phyloP scores from a whole-genome alignment of 1,140 invertebrate genomes.

The Neuroterus valhalla region DNA sequence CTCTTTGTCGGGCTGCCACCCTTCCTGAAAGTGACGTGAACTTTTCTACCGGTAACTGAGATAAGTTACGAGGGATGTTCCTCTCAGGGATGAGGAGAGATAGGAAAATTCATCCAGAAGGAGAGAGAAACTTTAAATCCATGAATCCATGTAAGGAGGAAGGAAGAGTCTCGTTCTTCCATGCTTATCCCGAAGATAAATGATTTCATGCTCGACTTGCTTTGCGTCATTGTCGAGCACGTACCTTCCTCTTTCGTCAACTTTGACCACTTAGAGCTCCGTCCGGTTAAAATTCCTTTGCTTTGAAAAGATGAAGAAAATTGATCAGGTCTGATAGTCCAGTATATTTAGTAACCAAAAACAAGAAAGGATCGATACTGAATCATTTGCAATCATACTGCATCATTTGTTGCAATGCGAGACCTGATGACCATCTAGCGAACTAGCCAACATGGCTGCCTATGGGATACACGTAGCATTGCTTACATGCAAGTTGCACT shows the following conservation, averaged over 20 bases:
- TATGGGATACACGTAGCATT: no score
- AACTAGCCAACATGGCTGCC: no score
- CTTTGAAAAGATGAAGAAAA: background rate
- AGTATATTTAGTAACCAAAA: no score
- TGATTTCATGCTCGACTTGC: slow-evolving; percentile 72
- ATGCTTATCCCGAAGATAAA: slow-evolving; percentile 72
- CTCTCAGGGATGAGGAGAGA: background rate
- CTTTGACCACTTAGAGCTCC: background rate
- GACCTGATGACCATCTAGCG: no score
- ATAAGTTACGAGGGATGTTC: slow-evolving; percentile 2
- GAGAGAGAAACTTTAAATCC: slow-evolving; percentile 59
- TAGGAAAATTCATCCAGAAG: background rate
- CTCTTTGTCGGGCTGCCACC: background rate
- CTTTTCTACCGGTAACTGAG: slow-evolving; percentile 23
- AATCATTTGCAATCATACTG: no score
- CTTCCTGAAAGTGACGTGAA: slow-evolving; percentile 4
- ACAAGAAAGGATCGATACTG: no score
- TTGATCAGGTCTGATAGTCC: background rate
- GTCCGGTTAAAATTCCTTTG: background rate
- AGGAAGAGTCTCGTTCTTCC: slow-evolving; percentile 62
- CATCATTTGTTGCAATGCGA: no score
- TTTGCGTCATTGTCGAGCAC: slow-evolving; percentile 65
- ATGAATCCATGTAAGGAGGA: slow-evolving; percentile 62
- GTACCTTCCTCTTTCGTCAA: slow-evolving; percentile 34
- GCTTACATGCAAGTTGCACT: no score